Evolutionary conservation across 2,797 vertebrate species (phyloP), one percentile per base, ranked within the genome.

Genomic region (Melanogrammus aeglefinus): DNA sequence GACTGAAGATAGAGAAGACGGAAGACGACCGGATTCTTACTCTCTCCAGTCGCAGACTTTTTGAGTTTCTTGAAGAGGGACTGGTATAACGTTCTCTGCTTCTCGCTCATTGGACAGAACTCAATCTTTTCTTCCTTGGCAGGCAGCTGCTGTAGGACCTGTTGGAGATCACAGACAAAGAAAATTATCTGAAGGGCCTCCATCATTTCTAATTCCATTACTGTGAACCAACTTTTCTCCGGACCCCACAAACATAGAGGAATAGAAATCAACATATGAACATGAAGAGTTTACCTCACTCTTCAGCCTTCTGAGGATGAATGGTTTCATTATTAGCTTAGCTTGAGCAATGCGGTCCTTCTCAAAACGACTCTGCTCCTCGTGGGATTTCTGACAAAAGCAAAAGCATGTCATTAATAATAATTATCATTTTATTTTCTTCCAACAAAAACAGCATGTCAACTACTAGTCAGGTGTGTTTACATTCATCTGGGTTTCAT

Each of bases 281-380:
- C 63, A 10, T 69, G 1, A 27, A 27, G 63, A 2, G 66, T 85
- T 86, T 93, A 99, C 98, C 93, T 99, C 97, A 74, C 91, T 96
- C 91, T 99, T 99, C 27, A 99, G 90, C 94, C 97, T 95, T 87
- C 97, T 92, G 84, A 99, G 93, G 86, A 99, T 99, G 84, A 99
- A 99, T 0, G 98, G 98, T 81, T 98, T 99, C 95, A 99, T 98
- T 89, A 99, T 99, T 87, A 96, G 96, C 87, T 96, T 99, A 75
- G 98, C 98, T 81, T 95, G 94, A 83, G 90, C 86, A 74, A 95
- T 99, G 87, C 97, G 95, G 63, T 97, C 95, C 84, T 95, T 96
- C 91, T 99, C 96, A 88, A 97, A 99, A 77, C 90, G 77, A 82
- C 95, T 98, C 92, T 97, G 96, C 27, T 97, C 96, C 89, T 97